These are phyloP conservation scores for Periparus ater DNA, from an alignment of 2,797 vertebrate genomes.

Conservation along the genomic window DNA sequence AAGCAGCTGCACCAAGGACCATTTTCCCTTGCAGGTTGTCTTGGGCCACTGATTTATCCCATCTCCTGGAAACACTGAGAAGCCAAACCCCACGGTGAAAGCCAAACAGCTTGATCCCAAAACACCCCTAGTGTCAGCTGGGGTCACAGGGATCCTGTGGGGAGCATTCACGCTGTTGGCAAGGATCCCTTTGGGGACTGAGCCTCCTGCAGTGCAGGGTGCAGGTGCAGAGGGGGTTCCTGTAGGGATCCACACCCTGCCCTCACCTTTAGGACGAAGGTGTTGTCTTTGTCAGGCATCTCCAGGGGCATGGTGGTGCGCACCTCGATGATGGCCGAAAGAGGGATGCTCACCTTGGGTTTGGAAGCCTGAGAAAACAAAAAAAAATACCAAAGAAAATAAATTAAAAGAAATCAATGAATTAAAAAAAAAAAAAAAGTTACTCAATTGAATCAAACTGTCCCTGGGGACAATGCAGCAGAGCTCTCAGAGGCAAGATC, in stretches of 20 bases:
- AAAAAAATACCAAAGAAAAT: background rate
- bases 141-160: background rate
- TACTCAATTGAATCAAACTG: conserved; percentile 6
- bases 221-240: background rate
- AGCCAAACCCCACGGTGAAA: background rate
- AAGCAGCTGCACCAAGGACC: background rate
- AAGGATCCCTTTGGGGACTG: background rate
- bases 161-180: background rate
- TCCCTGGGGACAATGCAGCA: background rate
- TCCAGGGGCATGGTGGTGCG: conserved; percentile 98
- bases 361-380: conserved; percentile 85
- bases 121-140: background rate
- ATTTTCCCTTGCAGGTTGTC: background rate
- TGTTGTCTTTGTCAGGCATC: conserved; percentile 99
- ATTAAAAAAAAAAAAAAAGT: background rate
- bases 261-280: conserved; percentile 94
- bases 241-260: background rate
- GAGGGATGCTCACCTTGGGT: conserved; percentile 93
- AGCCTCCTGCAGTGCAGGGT: background rate
- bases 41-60: background rate
- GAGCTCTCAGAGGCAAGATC: background rate
- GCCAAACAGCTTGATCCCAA: background rate
- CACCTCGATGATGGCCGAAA: conserved; percentile 94
- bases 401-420: background rate
- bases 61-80: background rate